phyloP scores from a whole-genome alignment of 2,888 invertebrate genomes.

The Deroplatys truncata region DNA sequence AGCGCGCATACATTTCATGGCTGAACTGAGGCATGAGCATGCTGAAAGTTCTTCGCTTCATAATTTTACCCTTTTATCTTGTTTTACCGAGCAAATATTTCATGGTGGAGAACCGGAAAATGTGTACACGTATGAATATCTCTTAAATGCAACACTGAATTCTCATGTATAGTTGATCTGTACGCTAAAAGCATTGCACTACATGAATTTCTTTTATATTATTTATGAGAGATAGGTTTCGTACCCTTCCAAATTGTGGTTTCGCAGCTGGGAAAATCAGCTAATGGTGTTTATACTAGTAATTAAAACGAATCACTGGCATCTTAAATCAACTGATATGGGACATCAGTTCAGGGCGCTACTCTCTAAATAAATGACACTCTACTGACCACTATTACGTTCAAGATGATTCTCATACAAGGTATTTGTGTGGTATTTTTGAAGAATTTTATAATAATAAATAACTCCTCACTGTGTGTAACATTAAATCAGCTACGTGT shows the following conservation, averaged over 20 bases:
- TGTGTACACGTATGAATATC: not conserved
- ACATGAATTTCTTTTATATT: not conserved
- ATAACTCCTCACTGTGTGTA: too few relatives aligned
- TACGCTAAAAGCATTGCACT: not conserved
- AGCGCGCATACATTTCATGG: not conserved
- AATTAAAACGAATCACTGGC: not conserved
- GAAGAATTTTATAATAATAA: too few relatives aligned
- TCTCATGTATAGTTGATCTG: not conserved
- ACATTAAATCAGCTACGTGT: too few relatives aligned
- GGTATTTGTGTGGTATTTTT: too few relatives aligned
- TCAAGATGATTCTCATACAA: too few relatives aligned
- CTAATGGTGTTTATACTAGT: not conserved
- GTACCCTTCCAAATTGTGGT: not conserved
- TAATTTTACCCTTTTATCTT: not conserved
- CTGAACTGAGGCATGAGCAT: not conserved
- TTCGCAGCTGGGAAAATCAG: not conserved
- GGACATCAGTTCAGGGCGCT: not conserved
- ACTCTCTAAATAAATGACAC: not conserved
- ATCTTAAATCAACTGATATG: not conserved
- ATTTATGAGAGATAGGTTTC: not conserved
- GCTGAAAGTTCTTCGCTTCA: not conserved
- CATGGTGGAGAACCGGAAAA: not conserved
- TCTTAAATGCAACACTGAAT: not conserved
- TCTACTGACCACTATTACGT: not conserved
- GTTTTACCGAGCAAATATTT: not conserved